Evolutionary conservation across 2,888 invertebrate species (phyloP).

Genomic region (Subacronicta megacephala): DNA sequence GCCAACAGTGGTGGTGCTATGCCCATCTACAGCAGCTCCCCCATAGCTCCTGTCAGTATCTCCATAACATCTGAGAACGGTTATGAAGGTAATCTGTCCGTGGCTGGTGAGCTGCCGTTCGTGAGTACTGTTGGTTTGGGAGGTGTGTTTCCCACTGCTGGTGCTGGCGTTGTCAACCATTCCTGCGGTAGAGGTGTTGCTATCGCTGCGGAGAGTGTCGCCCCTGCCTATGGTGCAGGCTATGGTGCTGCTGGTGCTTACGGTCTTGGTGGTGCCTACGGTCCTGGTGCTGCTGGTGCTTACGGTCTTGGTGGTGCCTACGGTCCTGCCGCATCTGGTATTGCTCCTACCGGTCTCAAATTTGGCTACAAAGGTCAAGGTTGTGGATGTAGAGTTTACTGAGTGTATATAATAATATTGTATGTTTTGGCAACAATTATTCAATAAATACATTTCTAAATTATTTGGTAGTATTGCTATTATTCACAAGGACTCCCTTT

Average conservation of each 20-base stretch:
- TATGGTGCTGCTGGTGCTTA: not conserved
- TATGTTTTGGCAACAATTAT: no score
- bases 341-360: conserved; percentile 36
- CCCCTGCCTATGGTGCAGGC: conserved; percentile 2
- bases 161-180: conserved; percentile 38
- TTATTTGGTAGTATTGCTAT: no score
- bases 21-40: conserved; percentile 46
- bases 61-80: conserved; percentile 18
- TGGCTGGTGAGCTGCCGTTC: conserved; percentile 44
- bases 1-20: conserved; percentile 51
- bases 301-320: not conserved
- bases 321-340: conserved; percentile 8
- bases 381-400: conserved; percentile 9
- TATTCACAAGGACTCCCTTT: no score
- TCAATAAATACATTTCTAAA: not conserved
- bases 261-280: conserved; percentile 3
- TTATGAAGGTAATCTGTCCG: conserved; percentile 48
- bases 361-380: conserved; percentile 7
- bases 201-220: not conserved
- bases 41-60: conserved; percentile 45
- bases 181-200: conserved; percentile 32
- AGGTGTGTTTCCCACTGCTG: conserved; percentile 29
- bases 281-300: not conserved
- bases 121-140: conserved; percentile 39
- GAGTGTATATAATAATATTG: conserved; percentile 38